These are phyloP conservation scores for Harpagifer antarcticus DNA, from an alignment of 2,797 vertebrate genomes.

Conservation along the genomic window DNA sequence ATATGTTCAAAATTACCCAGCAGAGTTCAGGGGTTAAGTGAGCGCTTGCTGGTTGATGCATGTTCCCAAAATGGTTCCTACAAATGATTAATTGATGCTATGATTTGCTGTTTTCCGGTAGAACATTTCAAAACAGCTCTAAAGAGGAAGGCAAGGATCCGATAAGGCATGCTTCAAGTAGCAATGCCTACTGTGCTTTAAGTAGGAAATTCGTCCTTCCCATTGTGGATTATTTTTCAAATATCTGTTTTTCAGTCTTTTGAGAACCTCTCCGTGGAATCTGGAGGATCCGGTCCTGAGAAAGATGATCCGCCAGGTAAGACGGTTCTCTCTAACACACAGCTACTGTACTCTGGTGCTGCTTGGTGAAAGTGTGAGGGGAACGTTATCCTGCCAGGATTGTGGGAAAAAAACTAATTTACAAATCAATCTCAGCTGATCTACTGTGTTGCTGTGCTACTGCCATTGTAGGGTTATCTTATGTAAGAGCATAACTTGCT, in stretches of 20 bases:
- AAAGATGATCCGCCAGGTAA: slow-evolving; percentile 91
- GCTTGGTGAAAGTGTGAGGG: slow-evolving; percentile 20
- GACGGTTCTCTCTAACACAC: slow-evolving; percentile 43
- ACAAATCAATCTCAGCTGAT: not conserved
- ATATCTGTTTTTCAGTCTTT: slow-evolving; percentile 87
- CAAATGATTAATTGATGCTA: slow-evolving; percentile 44
- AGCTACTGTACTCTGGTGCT: slow-evolving; percentile 28
- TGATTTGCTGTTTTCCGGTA: slow-evolving; percentile 64
- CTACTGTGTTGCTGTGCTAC: not conserved
- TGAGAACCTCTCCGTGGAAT: slow-evolving; percentile 94
- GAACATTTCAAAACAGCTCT: slow-evolving; percentile 38
- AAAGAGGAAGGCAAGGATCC: slow-evolving; percentile 51
- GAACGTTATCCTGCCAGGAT: slow-evolving; percentile 11
- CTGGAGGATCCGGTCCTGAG: slow-evolving; percentile 90
- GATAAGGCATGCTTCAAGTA: slow-evolving; percentile 51
- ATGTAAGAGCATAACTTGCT: slow-evolving; percentile 8
- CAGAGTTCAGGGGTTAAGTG: slow-evolving; percentile 52
- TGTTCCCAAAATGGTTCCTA: slow-evolving; percentile 28
- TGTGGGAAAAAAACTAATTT: not conserved
- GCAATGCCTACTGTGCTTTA: not conserved
- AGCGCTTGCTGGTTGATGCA: slow-evolving; percentile 40
- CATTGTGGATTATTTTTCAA: not conserved
- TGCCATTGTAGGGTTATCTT: slow-evolving; percentile 15
- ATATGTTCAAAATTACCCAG: slow-evolving; percentile 26
- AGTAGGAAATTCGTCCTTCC: slow-evolving; percentile 28